Evolutionary conservation across 2,113 vertebrate genomes (phyloP).

Genomic region (Corvus moneduloides): DNA sequence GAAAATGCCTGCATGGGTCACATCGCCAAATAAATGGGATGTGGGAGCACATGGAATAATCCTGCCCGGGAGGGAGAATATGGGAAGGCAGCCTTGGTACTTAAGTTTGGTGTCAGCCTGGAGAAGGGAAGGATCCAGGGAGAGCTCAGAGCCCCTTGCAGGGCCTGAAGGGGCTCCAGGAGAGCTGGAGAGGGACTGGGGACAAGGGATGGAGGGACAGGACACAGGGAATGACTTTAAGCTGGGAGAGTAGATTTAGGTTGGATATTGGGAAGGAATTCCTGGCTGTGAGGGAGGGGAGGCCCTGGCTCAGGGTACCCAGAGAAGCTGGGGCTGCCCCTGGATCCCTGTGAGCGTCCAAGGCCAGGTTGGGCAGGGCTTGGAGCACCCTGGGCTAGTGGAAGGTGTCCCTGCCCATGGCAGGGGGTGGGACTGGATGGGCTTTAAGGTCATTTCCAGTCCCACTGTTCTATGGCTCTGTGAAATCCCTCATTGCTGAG

Average conservation of each 20-base stretch:
- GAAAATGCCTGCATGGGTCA: accelerated
- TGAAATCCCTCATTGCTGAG: not conserved
- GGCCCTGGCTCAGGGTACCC: not conserved
- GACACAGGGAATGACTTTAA: not conserved
- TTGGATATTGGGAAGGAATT: not conserved
- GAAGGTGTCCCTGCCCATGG: not conserved
- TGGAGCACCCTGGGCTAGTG: accelerated
- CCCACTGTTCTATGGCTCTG: no score
- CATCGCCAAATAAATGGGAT: accelerated
- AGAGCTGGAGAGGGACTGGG: not conserved
- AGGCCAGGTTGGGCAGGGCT: accelerated
- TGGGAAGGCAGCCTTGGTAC: not conserved
- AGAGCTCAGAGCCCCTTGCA: not conserved
- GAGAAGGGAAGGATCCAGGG: not conserved
- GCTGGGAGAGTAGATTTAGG: not conserved
- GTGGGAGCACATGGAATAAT: not conserved
- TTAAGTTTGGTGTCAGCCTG: not conserved
- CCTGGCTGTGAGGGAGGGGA: accelerated
- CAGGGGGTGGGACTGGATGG: accelerated
- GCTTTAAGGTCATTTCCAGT: not conserved
- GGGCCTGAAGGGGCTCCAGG: not conserved
- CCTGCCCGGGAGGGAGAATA: not conserved
- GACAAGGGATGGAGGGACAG: not conserved
- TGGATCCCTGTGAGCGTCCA: not conserved
- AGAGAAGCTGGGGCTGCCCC: not conserved